Evolutionary conservation across 2,888 invertebrate genomes (phyloP), one percentile per base, ranked within the genome.

Genomic region (Lepidochitona cinerea): DNA sequence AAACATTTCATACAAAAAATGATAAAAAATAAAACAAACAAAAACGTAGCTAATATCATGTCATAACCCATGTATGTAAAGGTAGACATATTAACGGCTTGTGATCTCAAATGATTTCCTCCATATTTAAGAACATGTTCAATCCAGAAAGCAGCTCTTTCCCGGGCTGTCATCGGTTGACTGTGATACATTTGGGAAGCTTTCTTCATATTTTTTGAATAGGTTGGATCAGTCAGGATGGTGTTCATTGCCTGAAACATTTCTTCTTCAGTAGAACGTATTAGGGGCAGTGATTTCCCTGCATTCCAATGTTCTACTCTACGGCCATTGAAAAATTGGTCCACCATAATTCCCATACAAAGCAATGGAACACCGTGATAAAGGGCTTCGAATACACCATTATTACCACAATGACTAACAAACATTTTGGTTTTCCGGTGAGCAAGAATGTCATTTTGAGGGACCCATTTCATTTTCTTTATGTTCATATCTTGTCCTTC

Each of bases 41-140:
- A n/a, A n/a, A n/a, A n/a, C n/a, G n/a, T n/a, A n/a, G n/a, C n/a
- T n/a, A 49, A 49, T n/a, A 49, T 7, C n/a, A 49, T 23, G 23
- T 49, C 49, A 23, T 49, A 49, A 4, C 49, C 49, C 49, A 49
- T 49, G 49, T 49, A 49, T 49, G 23, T 23, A 2, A 49, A 49
- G n/a, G 49, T 49, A 18, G 49, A 49, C 49, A 49, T 5, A 4
- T 49, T 23, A 52, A 77, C 69, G 5, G 76, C 76, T 32, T 76
- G 26, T 1, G 85, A 80, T 26, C 78, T 73, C 53, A 86, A 69
- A 70, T 84, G 81, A 14, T 67, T 73, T 1, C 80, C 81, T 5
- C 85, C 86, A 77, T 79, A 80, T 71, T 79, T 75, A 9, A 85
- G 72, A 37, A 85, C 78, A 66, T 84, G 82, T 70, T 85, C 84